Evolutionary conservation across 2,113 vertebrate genomes (phyloP).

Genomic region (Podarcis cretensis): DNA sequence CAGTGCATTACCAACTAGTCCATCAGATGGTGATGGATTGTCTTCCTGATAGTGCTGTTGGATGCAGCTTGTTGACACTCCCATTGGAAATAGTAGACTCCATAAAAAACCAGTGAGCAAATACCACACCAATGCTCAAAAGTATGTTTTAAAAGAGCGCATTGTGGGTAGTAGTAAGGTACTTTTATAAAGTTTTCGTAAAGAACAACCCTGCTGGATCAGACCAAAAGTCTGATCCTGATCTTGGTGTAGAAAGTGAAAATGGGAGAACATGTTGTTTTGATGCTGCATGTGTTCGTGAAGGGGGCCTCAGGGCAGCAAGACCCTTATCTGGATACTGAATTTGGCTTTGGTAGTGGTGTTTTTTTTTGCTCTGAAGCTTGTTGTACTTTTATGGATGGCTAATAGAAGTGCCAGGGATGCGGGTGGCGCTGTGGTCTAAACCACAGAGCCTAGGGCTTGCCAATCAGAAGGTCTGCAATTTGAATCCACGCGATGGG

Average conservation of each 20-base stretch:
- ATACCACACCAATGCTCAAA: neutral
- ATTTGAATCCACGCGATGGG: too few relatives aligned
- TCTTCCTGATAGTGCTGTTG: slow-evolving; percentile 35
- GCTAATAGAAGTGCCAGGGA: neutral
- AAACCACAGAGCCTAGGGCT: too few relatives aligned
- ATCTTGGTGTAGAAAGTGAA: neutral
- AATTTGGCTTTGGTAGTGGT: neutral
- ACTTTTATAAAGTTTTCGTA: neutral
- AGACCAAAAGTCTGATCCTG: too few relatives aligned
- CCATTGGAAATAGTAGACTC: neutral
- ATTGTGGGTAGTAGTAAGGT: neutral
- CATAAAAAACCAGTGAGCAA: neutral
- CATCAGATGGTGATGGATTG: neutral
- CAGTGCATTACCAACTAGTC: neutral
- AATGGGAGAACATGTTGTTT: neutral
- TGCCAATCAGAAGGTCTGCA: too few relatives aligned
- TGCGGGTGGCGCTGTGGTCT: too few relatives aligned
- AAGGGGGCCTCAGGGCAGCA: neutral
- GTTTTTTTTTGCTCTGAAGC: neutral
- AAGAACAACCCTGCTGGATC: too few relatives aligned
- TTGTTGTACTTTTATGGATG: neutral
- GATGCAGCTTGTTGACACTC: slow-evolving; percentile 34
- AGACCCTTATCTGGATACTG: neutral
- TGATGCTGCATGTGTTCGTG: neutral
- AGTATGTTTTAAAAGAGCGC: neutral